Evolutionary conservation across 1,140 invertebrate genomes (phyloP).

Genomic region (Sitobion miscanthi): DNA sequence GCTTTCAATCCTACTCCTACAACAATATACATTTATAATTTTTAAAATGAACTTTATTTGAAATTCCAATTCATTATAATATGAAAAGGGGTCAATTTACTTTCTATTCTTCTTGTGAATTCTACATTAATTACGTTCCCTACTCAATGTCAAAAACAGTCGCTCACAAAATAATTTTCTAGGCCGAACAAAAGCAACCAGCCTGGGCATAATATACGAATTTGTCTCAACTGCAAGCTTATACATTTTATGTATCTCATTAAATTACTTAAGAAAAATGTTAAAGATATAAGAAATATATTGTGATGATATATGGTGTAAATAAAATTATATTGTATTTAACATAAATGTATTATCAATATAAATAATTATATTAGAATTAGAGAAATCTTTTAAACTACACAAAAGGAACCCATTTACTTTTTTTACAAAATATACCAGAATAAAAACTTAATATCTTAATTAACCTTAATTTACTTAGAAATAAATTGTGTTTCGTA

Average conservation of each 20-base stretch:
- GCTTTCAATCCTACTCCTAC: neutral
- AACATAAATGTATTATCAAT: neutral
- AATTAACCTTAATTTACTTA: neutral
- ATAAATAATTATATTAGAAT: neutral
- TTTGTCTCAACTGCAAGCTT: neutral
- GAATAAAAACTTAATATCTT: neutral
- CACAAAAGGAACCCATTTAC: no score
- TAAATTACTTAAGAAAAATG: neutral
- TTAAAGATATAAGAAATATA: neutral
- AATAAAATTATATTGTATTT: neutral
- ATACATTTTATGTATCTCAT: neutral
- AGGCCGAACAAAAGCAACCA: neutral
- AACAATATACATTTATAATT: neutral
- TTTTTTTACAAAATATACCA: no score
- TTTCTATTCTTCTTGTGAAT: conserved; percentile 32
- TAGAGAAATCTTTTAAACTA: neutral
- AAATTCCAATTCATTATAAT: conserved; percentile 37
- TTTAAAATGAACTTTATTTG: neutral
- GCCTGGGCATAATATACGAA: neutral
- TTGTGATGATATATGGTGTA: neutral
- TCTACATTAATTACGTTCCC: conserved; percentile 49
- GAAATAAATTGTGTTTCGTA: neutral
- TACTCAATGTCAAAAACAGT: conserved; percentile 51
- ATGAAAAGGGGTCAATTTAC: conserved; percentile 17
- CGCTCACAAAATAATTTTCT: conserved; percentile 22